Evolutionary conservation across 2,888 invertebrate genomes (phyloP).

Genomic region (Trissonchulus latispiculum): DNA sequence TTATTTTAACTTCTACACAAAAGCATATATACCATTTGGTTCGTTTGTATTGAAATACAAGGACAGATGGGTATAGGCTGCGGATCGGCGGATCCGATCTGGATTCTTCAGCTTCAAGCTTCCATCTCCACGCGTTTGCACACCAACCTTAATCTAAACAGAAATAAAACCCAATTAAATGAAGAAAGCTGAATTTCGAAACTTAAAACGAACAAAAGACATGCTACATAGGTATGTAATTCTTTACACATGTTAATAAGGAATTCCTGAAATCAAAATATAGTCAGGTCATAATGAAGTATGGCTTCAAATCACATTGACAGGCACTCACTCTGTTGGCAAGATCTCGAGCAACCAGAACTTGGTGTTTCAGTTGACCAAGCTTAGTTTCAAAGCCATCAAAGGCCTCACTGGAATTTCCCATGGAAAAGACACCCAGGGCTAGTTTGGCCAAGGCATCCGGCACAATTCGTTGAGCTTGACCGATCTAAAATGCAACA

Average conservation of each 20-base stretch:
- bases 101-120: slow-evolving; percentile 77
- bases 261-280: no score
- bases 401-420: not conserved
- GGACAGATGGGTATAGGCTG: slow-evolving; percentile 74
- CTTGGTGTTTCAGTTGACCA: slow-evolving; percentile 62
- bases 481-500: slow-evolving; percentile 15
- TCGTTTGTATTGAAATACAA: slow-evolving; percentile 74
- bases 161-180: not conserved
- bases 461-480: not conserved
- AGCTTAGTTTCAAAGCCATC: slow-evolving; percentile 50
- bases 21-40: slow-evolving; percentile 54
- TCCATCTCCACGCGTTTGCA: slow-evolving; percentile 68
- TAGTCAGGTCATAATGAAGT: no score
- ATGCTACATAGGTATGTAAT: no score
- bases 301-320: no score
- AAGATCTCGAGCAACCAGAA: slow-evolving; percentile 66
- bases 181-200: not conserved
- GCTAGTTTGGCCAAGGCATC: not conserved
- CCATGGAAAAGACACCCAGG: not conserved
- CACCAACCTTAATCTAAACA: slow-evolving; percentile 57
- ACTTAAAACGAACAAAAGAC: no score
- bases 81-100: slow-evolving; percentile 66
- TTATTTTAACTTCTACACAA: no score
- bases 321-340: slow-evolving; percentile 57
- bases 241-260: no score